Percentiles rank a stretch among this genome's conserved stretches.
Conservation (phyloP, 2,888 invertebrate species). For the Melinopterus prodromus region DNA sequence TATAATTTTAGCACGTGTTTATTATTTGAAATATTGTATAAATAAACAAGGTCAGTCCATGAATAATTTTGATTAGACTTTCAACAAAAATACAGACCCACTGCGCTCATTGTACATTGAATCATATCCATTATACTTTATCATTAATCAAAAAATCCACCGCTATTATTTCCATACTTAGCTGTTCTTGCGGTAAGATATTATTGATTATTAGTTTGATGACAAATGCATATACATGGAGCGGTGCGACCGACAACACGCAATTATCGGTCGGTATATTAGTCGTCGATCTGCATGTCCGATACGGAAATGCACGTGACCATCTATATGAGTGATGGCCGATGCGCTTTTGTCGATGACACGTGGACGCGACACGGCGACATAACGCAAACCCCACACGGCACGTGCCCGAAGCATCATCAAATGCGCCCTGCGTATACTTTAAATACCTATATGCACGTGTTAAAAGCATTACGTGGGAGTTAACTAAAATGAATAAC, state of each 20-base stretch:
- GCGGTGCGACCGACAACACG: constrained; percentile 5
- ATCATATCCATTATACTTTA: too few relatives aligned
- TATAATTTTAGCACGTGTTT: too few relatives aligned
- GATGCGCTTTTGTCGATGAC: constrained; percentile 34
- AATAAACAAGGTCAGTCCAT: too few relatives aligned
- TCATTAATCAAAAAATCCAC: too few relatives aligned
- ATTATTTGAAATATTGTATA: too few relatives aligned
- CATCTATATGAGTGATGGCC: constrained; percentile 29
- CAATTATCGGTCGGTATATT: constrained; percentile 31
- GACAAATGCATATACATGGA: not conserved
- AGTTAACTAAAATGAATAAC: not conserved
- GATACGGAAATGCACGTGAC: constrained; percentile 34
- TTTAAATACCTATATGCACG: constrained; percentile 4
- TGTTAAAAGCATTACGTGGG: not conserved
- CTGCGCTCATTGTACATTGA: too few relatives aligned
- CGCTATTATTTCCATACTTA: not conserved
- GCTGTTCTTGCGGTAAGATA: not conserved
- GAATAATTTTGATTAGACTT: too few relatives aligned
- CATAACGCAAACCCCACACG: not conserved
- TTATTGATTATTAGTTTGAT: not conserved
- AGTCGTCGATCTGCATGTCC: constrained; percentile 37
- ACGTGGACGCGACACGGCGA: constrained; percentile 28
- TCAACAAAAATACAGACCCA: too few relatives aligned
- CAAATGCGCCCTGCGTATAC: not conserved
- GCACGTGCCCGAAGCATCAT: constrained; percentile 15